Evolutionary conservation across 2,113 vertebrate species (phyloP).

Genomic region (Diphyllodes magnificus): DNA sequence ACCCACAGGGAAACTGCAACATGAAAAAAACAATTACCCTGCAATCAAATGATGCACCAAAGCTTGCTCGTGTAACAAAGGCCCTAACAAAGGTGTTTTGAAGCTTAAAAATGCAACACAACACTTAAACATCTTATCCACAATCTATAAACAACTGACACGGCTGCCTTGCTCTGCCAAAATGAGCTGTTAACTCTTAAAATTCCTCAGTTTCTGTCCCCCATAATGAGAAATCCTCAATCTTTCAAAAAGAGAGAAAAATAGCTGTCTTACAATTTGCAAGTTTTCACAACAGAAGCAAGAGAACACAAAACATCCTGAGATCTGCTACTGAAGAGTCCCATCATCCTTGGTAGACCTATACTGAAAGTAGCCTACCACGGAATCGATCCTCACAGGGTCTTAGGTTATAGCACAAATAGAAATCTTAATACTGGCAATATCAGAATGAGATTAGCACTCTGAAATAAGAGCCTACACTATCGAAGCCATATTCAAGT

Average conservation of each 20-base stretch:
- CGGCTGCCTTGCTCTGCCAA: background rate
- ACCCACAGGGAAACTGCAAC: background rate
- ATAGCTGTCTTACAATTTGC: background rate
- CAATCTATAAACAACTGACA: background rate
- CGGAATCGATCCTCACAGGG: background rate
- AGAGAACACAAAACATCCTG: background rate
- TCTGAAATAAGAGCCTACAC: background rate
- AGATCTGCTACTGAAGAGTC: background rate
- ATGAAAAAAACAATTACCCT: background rate
- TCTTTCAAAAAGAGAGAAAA: background rate
- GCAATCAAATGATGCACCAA: background rate
- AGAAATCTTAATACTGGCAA: background rate
- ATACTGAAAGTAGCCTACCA: fast-evolving
- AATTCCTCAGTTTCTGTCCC: background rate
- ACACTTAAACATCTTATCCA: background rate
- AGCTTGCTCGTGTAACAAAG: background rate
- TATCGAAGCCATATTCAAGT: background rate
- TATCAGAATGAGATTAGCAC: background rate
- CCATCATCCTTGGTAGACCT: background rate
- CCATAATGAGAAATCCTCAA: background rate
- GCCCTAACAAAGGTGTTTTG: background rate
- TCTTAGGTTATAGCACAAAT: background rate
- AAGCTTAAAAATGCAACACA: background rate
- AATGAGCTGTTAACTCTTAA: background rate
- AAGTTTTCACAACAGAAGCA: background rate